Base-by-base conservation (phyloP, 2,113 vertebrate genomes). In the Hippotragus niger region DNA sequence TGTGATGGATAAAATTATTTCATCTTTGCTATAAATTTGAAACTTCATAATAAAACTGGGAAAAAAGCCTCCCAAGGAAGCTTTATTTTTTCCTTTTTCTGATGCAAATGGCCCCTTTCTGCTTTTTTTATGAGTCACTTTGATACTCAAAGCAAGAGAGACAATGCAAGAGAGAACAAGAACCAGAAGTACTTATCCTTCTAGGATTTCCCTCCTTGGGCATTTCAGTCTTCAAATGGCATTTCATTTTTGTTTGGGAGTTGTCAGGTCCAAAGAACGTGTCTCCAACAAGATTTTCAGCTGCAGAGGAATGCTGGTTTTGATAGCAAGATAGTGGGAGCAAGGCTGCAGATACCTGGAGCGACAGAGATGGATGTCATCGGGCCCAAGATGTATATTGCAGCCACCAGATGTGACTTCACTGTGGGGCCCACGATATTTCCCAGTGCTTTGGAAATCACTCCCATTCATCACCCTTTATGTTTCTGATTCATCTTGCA, bases 401-500 rank as follows among this genome's bases (percentile, higher is more conserved):
- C 83, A 80, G 82, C 19, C 84, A 52, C 90, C 86, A 97, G 93
- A 78, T 90, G 92, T 91, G 94, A 97, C 89, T 96, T 86, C 55
- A 15, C 88, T 23, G 4, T 50, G 88, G 78, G 94, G 96, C 89
- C 86, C 58, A 47, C 25, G 33, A 45, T 91, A 88, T 57, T 88
- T 96, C 67, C 89, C 93, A 47, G 57, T 33, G 62, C 55, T 93
- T 94, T 88, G 74, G 88, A 82, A 97, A 96, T 91, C 78, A 55
- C 71, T 95, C 50, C 76, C 87, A 96, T 94, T 96, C 89, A 91
- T 96, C 97, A 97, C 94, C 86, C 95, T 88, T 95, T 91, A 93
- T 40, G 95, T 36, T 92, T 95, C 95, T 87, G 93, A 97, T 94
- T 95, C 90, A 93, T 97, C 90, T 94, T 55, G 19, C 62, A 88